Percentiles rank a stretch among this genome's conserved stretches.
These are phyloP conservation scores for Spea hammondii DNA, from an alignment of 2,797 vertebrate genomes.

Conservation along the genomic window DNA sequence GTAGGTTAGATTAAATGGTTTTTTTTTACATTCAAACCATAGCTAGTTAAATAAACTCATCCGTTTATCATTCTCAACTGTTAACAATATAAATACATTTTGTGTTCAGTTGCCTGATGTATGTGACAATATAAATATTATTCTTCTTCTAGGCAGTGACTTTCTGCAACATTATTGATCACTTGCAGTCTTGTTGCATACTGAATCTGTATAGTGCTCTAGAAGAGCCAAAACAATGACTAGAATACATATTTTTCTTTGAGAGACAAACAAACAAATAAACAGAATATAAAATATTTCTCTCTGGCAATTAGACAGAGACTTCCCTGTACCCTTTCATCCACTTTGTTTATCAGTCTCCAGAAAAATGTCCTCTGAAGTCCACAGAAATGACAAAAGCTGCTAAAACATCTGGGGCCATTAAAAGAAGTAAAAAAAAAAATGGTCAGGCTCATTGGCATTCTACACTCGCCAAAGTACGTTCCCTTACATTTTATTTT, in stretches of 20 bases:
- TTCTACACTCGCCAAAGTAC: not conserved
- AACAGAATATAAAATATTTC: constrained; percentile 14
- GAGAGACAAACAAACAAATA: constrained; percentile 5
- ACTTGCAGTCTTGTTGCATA: too few species aligned
- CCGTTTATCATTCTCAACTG: too few species aligned
- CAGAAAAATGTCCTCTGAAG: constrained; percentile 4
- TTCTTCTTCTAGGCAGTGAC: too few species aligned
- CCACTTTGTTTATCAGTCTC: not conserved
- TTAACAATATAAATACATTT: too few species aligned
- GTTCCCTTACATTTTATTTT: not conserved
- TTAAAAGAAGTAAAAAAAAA: constrained; percentile 12
- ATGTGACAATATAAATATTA: too few species aligned
- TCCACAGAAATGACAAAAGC: not conserved
- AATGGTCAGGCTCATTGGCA: not conserved
- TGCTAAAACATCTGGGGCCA: constrained; percentile 6
- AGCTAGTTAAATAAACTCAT: too few species aligned
- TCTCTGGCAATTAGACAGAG: constrained; percentile 30
- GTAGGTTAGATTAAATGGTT: too few species aligned
- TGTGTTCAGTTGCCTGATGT: too few species aligned
- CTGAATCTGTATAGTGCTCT: too few species aligned
- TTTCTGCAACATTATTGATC: too few species aligned
- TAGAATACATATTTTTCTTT: not conserved
- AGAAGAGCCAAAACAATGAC: not conserved
- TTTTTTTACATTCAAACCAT: too few species aligned
- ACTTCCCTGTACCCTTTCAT: constrained; percentile 25